Percentiles rank a stretch among this genome's conserved stretches.
Evolutionary conservation across 2,797 vertebrate genomes (phyloP).

Genomic region (Tapirus indicus): DNA sequence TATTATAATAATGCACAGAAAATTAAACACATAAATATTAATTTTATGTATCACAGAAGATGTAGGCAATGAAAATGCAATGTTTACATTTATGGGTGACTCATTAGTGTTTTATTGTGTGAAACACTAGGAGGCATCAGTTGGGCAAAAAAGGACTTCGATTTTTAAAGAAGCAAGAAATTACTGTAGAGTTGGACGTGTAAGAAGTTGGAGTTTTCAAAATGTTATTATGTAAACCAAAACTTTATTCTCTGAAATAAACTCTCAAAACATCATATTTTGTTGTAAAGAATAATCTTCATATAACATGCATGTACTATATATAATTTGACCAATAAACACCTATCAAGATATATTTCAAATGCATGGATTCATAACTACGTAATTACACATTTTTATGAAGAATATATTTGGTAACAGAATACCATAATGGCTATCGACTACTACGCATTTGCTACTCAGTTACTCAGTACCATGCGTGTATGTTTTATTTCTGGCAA

Average conservation of each 20-base stretch:
- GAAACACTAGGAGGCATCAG: constrained; percentile 90
- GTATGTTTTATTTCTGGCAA: constrained; percentile 64
- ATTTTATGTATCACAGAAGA: constrained; percentile 86
- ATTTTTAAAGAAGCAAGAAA: constrained; percentile 86
- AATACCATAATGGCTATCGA: constrained; percentile 61
- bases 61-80: constrained; percentile 85
- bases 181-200: constrained; percentile 79
- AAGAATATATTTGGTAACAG: constrained; percentile 60
- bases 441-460: constrained; percentile 63
- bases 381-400: constrained; percentile 51
- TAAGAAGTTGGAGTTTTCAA: constrained; percentile 76
- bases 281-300: constrained; percentile 57
- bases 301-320: constrained; percentile 35
- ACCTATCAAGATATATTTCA: constrained; percentile 67
- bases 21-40: constrained; percentile 89
- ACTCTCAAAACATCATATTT: constrained; percentile 50
- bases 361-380: constrained; percentile 54
- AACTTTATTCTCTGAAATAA: constrained; percentile 78
- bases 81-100: constrained; percentile 88
- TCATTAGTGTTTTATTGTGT: constrained; percentile 88
- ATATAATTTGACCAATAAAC: constrained; percentile 60
- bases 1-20: constrained; percentile 81
- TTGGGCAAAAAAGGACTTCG: constrained; percentile 87
- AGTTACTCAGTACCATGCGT: constrained; percentile 43
- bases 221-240: constrained; percentile 71